Conservation (phyloP, 2,797 vertebrate genomes). For the Gobio occitaniae region DNA sequence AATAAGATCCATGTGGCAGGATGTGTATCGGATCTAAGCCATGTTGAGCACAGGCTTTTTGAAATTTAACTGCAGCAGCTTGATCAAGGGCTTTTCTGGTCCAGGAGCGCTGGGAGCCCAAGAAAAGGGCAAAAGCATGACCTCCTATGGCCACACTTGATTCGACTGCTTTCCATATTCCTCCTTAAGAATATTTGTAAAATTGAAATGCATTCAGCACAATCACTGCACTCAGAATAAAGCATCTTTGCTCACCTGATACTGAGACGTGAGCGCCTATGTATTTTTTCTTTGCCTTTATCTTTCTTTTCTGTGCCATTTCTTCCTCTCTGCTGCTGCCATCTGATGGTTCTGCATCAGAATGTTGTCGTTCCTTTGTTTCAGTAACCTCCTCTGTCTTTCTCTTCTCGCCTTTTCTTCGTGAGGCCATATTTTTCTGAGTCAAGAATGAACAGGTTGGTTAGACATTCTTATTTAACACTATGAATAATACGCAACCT, state of each 20-base stretch:
- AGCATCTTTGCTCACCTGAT: conserved; percentile 67
- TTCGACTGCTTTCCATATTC: conserved; percentile 82
- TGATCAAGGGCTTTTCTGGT: conserved; percentile 73
- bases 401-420: conserved; percentile 52
- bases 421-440: conserved; percentile 66
- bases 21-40: conserved; percentile 76
- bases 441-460: background rate
- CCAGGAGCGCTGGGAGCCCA: conserved; percentile 84
- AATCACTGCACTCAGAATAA: background rate
- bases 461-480: background rate
- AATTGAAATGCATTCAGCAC: background rate
- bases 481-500: background rate
- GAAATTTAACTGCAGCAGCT: conserved; percentile 74
- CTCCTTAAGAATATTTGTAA: conserved; percentile 68
- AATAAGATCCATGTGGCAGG: conserved; percentile 83
- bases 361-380: conserved; percentile 26
- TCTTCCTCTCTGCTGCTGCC: conserved; percentile 42
- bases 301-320: conserved; percentile 45
- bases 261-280: conserved; percentile 81
- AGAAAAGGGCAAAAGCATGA: conserved; percentile 78
- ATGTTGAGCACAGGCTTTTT: conserved; percentile 65
- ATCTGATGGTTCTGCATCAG: conserved; percentile 26
- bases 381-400: conserved; percentile 16
- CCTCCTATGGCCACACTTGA: conserved; percentile 75
- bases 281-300: conserved; percentile 68